Conservation (phyloP, 2,797 vertebrate genomes). For the Tapera naevia region DNA sequence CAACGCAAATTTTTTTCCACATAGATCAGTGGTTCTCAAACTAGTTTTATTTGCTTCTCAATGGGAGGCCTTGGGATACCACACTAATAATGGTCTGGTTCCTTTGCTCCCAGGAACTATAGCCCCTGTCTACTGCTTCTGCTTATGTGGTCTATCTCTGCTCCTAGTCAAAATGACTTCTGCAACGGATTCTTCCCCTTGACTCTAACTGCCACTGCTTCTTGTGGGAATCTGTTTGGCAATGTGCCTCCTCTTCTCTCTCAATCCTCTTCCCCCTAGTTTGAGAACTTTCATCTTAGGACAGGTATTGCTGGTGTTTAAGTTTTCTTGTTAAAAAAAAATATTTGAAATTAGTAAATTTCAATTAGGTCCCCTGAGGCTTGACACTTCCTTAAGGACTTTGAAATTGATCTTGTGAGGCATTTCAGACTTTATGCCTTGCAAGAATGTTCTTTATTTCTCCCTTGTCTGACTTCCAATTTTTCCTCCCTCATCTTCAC, state of each 20-base stretch:
- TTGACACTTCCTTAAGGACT: not conserved
- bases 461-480: not conserved
- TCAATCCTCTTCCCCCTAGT: not conserved
- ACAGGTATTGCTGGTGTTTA: not conserved
- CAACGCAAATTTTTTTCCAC: not conserved
- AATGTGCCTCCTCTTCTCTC: not conserved
- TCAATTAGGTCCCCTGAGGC: not conserved
- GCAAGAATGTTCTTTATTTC: not conserved
- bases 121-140: not conserved
- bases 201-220: not conserved
- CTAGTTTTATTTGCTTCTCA: not conserved
- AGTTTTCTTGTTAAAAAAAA: too few relatives aligned
- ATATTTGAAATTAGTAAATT: not conserved
- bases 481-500: not conserved
- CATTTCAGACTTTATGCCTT: not conserved
- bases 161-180: not conserved
- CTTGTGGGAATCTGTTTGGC: not conserved
- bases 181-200: not conserved
- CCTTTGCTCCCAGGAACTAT: not conserved
- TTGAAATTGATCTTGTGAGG: not conserved
- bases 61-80: not conserved
- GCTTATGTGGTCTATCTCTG: not conserved
- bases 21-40: constrained; percentile 9
- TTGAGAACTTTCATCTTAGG: not conserved
- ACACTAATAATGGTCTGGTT: not conserved